Evolutionary conservation across 2,888 invertebrate species (phyloP).

Genomic region (Stenurella melanura): DNA sequence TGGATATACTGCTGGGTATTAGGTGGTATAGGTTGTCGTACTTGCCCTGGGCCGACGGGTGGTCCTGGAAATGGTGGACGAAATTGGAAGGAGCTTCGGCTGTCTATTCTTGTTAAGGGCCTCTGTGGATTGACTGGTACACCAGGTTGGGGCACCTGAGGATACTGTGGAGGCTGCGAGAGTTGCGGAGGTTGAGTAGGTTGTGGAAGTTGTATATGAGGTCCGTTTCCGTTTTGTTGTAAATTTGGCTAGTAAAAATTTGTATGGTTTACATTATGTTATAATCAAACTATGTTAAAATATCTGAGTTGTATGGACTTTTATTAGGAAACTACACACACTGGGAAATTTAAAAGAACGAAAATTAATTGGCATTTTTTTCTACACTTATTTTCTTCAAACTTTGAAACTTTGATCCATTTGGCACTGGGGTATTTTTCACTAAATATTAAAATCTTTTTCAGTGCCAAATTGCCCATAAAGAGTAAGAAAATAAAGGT

Average conservation of each 20-base stretch:
- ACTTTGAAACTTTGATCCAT: too few relatives aligned
- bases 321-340: too few relatives aligned
- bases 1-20: constrained; percentile 53
- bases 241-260: constrained; percentile 1
- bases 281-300: too few relatives aligned
- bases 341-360: too few relatives aligned
- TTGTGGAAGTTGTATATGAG: background rate
- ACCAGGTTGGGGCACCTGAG: constrained; percentile 1
- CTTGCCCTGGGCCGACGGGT: constrained; percentile 65
- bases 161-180: constrained; percentile 33
- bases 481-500: too few relatives aligned
- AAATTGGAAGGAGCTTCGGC: constrained; percentile 69
- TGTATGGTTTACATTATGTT: background rate
- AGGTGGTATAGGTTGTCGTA: constrained; percentile 60
- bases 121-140: constrained; percentile 61
- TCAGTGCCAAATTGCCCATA: too few relatives aligned
- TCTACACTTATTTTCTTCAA: too few relatives aligned
- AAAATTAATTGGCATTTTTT: too few relatives aligned
- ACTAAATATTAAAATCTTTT: too few relatives aligned
- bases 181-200: background rate
- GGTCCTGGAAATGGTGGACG: constrained; percentile 66
- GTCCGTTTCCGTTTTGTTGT: constrained; percentile 1
- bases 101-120: constrained; percentile 72
- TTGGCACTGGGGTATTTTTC: too few relatives aligned
- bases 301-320: too few relatives aligned